Evolutionary conservation across 35 echinoderm and acorn worm species (phyloP), one percentile per base, ranked within the genome.

Genomic region (Anneissia japonica): DNA sequence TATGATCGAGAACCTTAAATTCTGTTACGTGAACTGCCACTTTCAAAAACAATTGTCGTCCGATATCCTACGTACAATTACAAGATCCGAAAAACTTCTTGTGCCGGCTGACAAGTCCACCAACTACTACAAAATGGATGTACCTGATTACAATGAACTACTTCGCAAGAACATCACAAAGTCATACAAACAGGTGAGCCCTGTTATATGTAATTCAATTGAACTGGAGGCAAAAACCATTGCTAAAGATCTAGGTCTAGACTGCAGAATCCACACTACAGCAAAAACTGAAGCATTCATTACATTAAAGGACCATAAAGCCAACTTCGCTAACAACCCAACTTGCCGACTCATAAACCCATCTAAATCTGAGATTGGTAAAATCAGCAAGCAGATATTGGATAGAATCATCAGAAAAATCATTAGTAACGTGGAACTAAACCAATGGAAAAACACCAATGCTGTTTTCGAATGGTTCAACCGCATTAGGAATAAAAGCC

Each of bases 281-380:
- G 64, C 72, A 23, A 34, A 72, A 76, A 35, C 0, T 28, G 31
- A 37, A 76, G 84, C 84, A 36, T 86, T 86, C 41, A 30, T 76
- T n/a, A 77, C 84, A 19, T 64, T 86, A 30, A 86, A 86, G 76
- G 84, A 85, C 51, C 84, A 85, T 72, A 85, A 85, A 75, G 14
- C 26, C 16, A 85, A 85, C 34, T 86, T 86, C 45, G 10, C 36
- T 36, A 77, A 86, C 72, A 86, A 86, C 73, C 84, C 84, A 45
- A 86, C 84, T 39, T 86, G 84, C 45, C 31, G 84, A 56, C 37
- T 86, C 10, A 86, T 76, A 30, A 77, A 86, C 34, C 79, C 12
- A n/a, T 32, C 35, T 34, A 73, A 74, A 41, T 37, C 46, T 46
- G 83, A 85, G 41, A 85, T 74, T 45, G 83, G 83, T 7, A 34